These are phyloP conservation scores for Spisula subtruncata DNA, from an alignment of 2,888 invertebrate species.

Conservation along the genomic window DNA sequence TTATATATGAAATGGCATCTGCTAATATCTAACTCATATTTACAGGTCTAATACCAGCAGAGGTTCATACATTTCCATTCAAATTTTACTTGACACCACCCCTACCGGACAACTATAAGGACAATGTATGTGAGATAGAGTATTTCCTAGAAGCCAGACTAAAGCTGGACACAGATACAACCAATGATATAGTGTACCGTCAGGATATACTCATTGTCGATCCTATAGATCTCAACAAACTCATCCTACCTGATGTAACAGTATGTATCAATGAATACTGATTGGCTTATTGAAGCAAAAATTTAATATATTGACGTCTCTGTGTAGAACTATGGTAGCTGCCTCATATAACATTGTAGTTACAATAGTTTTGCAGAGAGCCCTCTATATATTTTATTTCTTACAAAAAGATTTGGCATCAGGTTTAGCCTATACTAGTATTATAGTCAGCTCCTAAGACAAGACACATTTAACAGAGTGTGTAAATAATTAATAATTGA, in stretches of 20 bases:
- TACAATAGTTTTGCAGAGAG: no score
- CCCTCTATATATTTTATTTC: no score
- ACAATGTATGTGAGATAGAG: constrained; percentile 61
- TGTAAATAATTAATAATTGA: no score
- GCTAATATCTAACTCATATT: neutral
- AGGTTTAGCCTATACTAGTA: no score
- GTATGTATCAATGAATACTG: constrained; percentile 41
- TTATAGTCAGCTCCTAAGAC: no score
- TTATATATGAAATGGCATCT: no score
- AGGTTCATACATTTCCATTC: constrained; percentile 55
- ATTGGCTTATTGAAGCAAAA: no score
- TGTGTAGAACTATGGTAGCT: no score
- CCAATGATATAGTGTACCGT: constrained; percentile 41
- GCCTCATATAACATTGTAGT: no score
- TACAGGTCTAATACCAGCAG: constrained; percentile 48
- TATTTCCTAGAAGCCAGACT: constrained; percentile 62
- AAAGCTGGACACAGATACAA: constrained; percentile 47
- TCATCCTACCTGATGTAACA: constrained; percentile 64
- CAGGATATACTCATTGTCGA: constrained; percentile 54
- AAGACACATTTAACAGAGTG: no score
- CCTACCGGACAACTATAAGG: constrained; percentile 62
- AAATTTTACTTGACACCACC: constrained; percentile 54
- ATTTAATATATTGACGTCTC: no score
- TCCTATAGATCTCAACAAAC: constrained; percentile 59
- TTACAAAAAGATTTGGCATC: no score